Evolutionary conservation across 1,140 invertebrate genomes (phyloP).

Genomic region (Leptopilina clavipes): DNA sequence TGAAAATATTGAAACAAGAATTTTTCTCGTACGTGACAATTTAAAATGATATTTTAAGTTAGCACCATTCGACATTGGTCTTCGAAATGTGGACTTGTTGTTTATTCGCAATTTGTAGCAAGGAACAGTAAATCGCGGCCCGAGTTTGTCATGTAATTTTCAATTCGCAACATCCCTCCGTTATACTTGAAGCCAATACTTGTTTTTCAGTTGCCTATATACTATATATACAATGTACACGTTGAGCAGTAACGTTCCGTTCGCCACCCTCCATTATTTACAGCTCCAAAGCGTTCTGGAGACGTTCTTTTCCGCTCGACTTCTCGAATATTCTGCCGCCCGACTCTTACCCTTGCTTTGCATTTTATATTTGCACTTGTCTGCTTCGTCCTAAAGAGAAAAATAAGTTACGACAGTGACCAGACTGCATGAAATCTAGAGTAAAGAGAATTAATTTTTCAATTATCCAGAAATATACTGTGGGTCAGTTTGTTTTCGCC

Average conservation of each 20-base stretch:
- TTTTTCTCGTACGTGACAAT: background rate
- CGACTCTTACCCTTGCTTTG: slow-evolving; percentile 33
- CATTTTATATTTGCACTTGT: slow-evolving; percentile 28
- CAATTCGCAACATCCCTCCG: slow-evolving; percentile 45
- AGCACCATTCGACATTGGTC: background rate
- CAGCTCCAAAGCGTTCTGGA: slow-evolving; percentile 53
- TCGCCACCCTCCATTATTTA: slow-evolving; percentile 61
- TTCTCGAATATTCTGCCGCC: slow-evolving; percentile 48
- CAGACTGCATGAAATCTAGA: background rate
- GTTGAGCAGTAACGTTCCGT: slow-evolving; percentile 42
- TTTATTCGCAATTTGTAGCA: slow-evolving; percentile 60
- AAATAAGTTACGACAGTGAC: slow-evolving; percentile 24
- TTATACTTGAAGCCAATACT: background rate
- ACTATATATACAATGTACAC: slow-evolving; percentile 45
- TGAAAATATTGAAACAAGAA: background rate
- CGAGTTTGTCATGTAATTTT: slow-evolving; percentile 62
- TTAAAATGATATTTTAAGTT: background rate
- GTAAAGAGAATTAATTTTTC: background rate
- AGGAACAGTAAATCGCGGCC: slow-evolving; percentile 53
- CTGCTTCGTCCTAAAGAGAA: background rate
- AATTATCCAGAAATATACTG: background rate
- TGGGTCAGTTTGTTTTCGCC: no score
- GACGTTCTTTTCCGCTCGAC: slow-evolving; percentile 45
- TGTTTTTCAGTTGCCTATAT: slow-evolving; percentile 17
- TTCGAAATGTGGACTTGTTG: slow-evolving; percentile 45